phyloP scores from a whole-genome alignment of 2,113 vertebrate genomes.

The Hypomesus transpacificus region DNA sequence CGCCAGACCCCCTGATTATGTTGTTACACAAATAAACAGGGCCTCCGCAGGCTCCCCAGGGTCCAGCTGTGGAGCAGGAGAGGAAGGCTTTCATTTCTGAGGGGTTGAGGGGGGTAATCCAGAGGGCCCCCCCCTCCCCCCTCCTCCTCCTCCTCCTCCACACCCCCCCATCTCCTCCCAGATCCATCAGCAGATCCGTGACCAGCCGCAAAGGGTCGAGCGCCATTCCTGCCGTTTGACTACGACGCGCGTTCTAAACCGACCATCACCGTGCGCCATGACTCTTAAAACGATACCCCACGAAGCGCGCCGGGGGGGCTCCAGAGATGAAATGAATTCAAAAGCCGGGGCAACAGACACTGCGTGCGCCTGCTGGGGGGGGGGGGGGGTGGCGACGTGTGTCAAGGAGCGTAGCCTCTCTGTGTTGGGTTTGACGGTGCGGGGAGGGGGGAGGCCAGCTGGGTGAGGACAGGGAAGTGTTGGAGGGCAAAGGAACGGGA shows the following conservation, averaged over 20 bases:
- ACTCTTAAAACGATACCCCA: too few species aligned
- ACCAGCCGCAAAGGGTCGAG: background rate
- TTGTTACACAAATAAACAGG: constrained; percentile 71
- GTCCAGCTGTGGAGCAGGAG: constrained; percentile 58
- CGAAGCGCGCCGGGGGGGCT: too few species aligned
- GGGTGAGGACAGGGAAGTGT: constrained; percentile 61
- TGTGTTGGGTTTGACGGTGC: constrained; percentile 34
- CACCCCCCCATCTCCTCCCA: constrained; percentile 17
- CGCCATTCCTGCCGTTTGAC: too few species aligned
- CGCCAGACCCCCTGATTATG: constrained; percentile 60
- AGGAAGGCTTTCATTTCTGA: constrained; percentile 64
- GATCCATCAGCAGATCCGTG: constrained; percentile 13
- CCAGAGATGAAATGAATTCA: too few species aligned
- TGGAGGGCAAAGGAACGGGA: constrained; percentile 46
- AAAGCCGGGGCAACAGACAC: too few species aligned
- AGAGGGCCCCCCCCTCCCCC: constrained; percentile 27
- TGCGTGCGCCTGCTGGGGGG: background rate
- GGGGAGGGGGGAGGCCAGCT: constrained; percentile 47
- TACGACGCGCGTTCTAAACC: too few species aligned
- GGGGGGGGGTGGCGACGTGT: constrained; percentile 8
- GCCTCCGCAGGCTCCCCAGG: constrained; percentile 54
- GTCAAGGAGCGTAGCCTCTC: background rate
- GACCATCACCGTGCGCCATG: too few species aligned
- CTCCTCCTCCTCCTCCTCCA: too few species aligned
- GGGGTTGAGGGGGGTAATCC: constrained; percentile 37